phyloP scores from a whole-genome alignment of 2,113 vertebrate species.

The Ginglymostoma cirratum region DNA sequence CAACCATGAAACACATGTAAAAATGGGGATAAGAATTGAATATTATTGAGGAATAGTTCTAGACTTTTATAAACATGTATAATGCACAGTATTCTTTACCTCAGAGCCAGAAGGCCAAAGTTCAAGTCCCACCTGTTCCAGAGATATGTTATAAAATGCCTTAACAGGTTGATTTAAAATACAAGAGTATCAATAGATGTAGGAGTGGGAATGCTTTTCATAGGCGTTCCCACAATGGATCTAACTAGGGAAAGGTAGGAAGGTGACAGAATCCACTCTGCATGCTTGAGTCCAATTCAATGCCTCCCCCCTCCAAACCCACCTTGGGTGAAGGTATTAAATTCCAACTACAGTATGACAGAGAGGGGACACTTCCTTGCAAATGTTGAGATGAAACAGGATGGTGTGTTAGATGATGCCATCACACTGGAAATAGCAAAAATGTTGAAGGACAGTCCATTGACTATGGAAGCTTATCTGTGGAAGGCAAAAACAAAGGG shows the following conservation, averaged over 20 bases:
- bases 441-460: neutral
- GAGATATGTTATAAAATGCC: too few species aligned
- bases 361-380: neutral
- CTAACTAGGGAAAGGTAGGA: neutral
- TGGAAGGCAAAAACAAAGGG: neutral
- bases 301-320: neutral
- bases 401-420: neutral
- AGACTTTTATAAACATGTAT: neutral
- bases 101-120: neutral
- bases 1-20: neutral
- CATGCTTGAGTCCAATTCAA: neutral
- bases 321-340: neutral
- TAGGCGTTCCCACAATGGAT: neutral
- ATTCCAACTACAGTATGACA: neutral
- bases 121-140: too few species aligned
- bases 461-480: neutral
- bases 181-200: too few species aligned
- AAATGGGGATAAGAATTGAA: neutral
- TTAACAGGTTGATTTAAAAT: too few species aligned
- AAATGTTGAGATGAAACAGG: neutral
- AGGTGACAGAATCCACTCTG: neutral
- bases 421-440: neutral
- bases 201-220: too few species aligned
- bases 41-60: neutral
- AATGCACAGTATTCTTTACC: neutral